These are phyloP conservation scores for Danio kyathit DNA, from an alignment of 2,797 vertebrate genomes.

Conservation along the genomic window DNA sequence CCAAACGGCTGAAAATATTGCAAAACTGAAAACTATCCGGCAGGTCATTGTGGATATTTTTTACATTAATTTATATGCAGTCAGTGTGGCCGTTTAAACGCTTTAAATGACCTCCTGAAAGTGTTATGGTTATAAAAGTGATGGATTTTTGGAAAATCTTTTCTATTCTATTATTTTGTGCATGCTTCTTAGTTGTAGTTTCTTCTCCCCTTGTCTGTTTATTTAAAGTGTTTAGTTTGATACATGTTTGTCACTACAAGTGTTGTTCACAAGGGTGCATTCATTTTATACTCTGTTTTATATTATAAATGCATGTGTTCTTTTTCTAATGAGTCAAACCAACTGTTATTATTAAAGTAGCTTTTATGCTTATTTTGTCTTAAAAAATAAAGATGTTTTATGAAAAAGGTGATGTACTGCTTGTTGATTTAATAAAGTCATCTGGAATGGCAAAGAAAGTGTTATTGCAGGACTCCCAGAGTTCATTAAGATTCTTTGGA, in stretches of 20 bases:
- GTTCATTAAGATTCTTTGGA: too few species aligned
- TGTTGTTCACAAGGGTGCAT: background rate
- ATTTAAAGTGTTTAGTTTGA: conserved; percentile 7
- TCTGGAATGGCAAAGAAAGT: too few species aligned
- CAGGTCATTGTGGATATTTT: background rate
- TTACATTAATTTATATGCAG: conserved; percentile 20
- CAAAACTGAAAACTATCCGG: background rate
- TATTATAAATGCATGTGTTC: conserved; percentile 16
- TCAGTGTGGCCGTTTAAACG: background rate
- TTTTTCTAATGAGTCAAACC: background rate
- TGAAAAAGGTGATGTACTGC: background rate
- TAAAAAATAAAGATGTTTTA: conserved; percentile 1
- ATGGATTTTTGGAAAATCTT: conserved; percentile 2
- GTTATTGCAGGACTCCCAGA: too few species aligned
- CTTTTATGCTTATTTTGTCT: conserved; percentile 1
- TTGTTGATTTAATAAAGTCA: too few species aligned
- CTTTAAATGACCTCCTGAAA: background rate
- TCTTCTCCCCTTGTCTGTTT: background rate
- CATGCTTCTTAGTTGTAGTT: conserved; percentile 11
- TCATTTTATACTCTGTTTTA: background rate
- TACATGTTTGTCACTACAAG: background rate
- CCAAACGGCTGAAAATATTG: background rate
- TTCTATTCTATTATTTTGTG: background rate
- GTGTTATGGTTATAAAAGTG: background rate
- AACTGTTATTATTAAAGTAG: conserved; percentile 3